A percentile compares a stretch with the other conserved stretches of the same genome.
Conservation (phyloP, 2,888 invertebrate species). For the Melanostoma scalare region DNA sequence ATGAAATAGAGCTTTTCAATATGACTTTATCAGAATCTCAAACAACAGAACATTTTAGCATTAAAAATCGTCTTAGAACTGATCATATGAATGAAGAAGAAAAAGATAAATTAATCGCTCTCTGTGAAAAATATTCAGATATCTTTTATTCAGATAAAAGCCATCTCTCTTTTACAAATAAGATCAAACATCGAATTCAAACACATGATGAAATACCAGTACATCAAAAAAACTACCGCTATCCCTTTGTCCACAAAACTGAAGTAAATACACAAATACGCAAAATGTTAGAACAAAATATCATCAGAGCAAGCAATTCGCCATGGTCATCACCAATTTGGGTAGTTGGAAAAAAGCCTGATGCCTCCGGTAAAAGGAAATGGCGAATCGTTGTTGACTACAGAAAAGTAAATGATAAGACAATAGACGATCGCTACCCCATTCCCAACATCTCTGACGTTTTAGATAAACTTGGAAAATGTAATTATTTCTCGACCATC, state of each 20-base stretch:
- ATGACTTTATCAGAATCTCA: too few relatives aligned
- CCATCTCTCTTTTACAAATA: slow-evolving; percentile 11
- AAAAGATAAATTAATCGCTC: too few relatives aligned
- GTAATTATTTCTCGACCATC: slow-evolving; percentile 34
- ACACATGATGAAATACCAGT: slow-evolving; percentile 34
- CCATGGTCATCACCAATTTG: slow-evolving; percentile 26
- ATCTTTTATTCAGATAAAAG: slow-evolving; percentile 3
- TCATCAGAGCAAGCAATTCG: slow-evolving; percentile 26
- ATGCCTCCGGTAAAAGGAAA: slow-evolving; percentile 28
- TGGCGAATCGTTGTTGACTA: slow-evolving; percentile 38
- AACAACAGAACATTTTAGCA: too few relatives aligned
- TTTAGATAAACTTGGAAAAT: slow-evolving; percentile 35
- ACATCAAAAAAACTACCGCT: slow-evolving; percentile 28
- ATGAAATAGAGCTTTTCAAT: too few relatives aligned
- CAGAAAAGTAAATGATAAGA: slow-evolving; percentile 35
- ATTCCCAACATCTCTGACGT: slow-evolving; percentile 26
- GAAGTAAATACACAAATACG: slow-evolving; percentile 17
- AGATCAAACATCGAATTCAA: slow-evolving; percentile 24
- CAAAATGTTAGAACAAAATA: slow-evolving; percentile 21
- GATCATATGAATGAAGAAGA: too few relatives aligned
- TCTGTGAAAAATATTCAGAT: neutral
- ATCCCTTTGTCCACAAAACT: slow-evolving; percentile 19
- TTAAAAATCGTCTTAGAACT: too few relatives aligned
- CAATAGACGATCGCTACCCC: slow-evolving; percentile 30
- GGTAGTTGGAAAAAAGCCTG: slow-evolving; percentile 13